Evolutionary conservation across 2,888 invertebrate species (phyloP).

Genomic region (Lepetodrilus schrolli): DNA sequence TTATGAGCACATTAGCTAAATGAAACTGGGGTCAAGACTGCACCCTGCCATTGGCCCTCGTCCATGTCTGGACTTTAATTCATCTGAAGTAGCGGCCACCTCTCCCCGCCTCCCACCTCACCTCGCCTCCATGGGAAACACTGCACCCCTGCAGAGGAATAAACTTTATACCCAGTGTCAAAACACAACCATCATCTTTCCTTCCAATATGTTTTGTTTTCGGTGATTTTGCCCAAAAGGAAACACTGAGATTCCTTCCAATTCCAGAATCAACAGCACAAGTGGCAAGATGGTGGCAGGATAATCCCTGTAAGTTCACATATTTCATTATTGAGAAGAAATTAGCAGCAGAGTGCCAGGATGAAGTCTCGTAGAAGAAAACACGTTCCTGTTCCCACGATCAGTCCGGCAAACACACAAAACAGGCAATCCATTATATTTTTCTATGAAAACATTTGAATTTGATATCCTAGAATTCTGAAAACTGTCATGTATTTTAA

Average conservation of each 20-base stretch:
- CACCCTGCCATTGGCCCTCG: not conserved
- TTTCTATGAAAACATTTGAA: too few relatives aligned
- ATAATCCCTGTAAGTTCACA: constrained; percentile 6
- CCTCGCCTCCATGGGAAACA: not conserved
- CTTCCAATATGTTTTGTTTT: constrained; percentile 18
- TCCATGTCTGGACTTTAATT: constrained; percentile 21
- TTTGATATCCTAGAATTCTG: too few relatives aligned
- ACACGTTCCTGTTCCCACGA: too few relatives aligned
- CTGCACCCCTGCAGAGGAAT: not conserved
- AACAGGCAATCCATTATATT: too few relatives aligned
- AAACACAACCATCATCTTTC: not conserved
- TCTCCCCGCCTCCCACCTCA: too few relatives aligned
- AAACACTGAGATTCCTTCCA: not conserved
- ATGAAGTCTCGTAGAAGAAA: too few relatives aligned
- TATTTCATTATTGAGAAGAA: constrained; percentile 12
- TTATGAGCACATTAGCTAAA: constrained; percentile 22
- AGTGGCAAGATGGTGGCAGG: constrained; percentile 5
- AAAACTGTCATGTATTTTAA: too few relatives aligned
- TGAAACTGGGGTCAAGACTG: constrained; percentile 8
- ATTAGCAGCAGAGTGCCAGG: not conserved
- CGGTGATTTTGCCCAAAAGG: constrained; percentile 13
- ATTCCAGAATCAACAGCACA: not conserved
- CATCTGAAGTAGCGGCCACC: constrained; percentile 8
- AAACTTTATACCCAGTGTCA: constrained; percentile 14
- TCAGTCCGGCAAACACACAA: too few relatives aligned